A percentile compares a stretch with the other conserved stretches of the same genome.
These are phyloP conservation scores for Drosophila pectinifera DNA, from an alignment of 1,140 invertebrate species.

Conservation along the genomic window DNA sequence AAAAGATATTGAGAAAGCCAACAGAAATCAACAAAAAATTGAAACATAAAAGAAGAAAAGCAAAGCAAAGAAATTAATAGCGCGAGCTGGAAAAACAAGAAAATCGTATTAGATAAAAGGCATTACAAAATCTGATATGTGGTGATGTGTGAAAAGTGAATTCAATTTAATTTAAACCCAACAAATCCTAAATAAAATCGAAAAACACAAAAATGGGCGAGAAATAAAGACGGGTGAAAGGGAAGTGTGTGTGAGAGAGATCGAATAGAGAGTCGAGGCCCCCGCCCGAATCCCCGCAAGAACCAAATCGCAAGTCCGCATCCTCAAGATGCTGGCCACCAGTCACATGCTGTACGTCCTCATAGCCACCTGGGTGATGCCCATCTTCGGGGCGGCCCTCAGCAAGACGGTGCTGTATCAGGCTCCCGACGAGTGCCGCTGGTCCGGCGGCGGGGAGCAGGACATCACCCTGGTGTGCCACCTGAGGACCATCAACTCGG, in stretches of 20 bases:
- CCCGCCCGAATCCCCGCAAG: constrained; percentile 9
- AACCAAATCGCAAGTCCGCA: constrained; percentile 13
- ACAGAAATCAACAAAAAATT: constrained; percentile 20
- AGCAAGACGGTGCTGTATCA: constrained; percentile 91
- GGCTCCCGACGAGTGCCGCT: constrained; percentile 94
- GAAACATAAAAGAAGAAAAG: constrained; percentile 23
- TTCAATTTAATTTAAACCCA: constrained; percentile 45
- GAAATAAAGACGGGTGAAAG: constrained; percentile 49
- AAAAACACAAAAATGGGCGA: constrained; percentile 56
- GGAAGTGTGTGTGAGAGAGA: constrained; percentile 24
- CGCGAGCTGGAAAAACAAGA: constrained; percentile 33
- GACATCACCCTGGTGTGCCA: constrained; percentile 92
- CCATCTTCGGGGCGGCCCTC: constrained; percentile 89
- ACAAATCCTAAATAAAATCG: constrained; percentile 43
- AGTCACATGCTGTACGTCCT: constrained; percentile 75
- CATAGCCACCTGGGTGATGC: constrained; percentile 88
- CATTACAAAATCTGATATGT: constrained; percentile 54
- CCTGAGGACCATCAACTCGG: constrained; percentile 93
- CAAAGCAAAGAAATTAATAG: constrained; percentile 19
- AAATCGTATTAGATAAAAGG: constrained; percentile 49
- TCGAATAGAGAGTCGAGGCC: constrained; percentile 9
- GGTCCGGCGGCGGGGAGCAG: constrained; percentile 88
- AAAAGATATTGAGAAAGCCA: constrained; percentile 32
- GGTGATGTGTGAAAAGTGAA: constrained; percentile 52
- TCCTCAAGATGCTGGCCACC: constrained; percentile 67